phyloP scores from a whole-genome alignment of 2,888 invertebrate genomes.

The Leptopilina myrica region DNA sequence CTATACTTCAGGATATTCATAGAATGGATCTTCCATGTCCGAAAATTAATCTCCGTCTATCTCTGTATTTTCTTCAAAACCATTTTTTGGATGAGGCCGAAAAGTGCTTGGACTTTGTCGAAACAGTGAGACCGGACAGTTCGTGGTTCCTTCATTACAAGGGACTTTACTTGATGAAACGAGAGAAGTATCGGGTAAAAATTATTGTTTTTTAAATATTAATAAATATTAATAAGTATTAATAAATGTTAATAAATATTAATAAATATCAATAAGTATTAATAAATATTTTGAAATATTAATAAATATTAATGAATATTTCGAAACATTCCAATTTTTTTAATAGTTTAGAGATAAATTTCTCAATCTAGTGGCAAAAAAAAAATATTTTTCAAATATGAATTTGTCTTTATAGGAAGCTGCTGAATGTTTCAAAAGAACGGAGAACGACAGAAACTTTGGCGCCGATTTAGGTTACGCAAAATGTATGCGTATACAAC shows the following conservation, averaged over 20 bases:
- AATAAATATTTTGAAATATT: no score
- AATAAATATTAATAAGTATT: no score
- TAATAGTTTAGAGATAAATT: no score
- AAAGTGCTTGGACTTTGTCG: constrained; percentile 10
- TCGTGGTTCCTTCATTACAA: neutral
- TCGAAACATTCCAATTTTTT: no score
- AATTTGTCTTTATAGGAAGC: no score
- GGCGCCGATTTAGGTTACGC: neutral
- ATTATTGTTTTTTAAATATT: no score
- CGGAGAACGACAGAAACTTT: neutral
- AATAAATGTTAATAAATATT: no score
- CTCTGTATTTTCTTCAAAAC: neutral
- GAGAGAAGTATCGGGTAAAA: neutral
- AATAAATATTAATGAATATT: no score
- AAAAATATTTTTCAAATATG: no score
- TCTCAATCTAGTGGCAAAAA: no score
- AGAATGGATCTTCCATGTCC: neutral
- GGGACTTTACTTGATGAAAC: constrained; percentile 8
- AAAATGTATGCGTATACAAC: neutral
- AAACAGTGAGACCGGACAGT: neutral
- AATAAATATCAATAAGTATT: no score
- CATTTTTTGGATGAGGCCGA: neutral
- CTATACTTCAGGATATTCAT: neutral
- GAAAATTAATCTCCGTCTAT: neutral
- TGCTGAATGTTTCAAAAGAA: no score